Base-by-base conservation (phyloP, 2,888 invertebrate genomes). In the Dermolepida albohirtum region DNA sequence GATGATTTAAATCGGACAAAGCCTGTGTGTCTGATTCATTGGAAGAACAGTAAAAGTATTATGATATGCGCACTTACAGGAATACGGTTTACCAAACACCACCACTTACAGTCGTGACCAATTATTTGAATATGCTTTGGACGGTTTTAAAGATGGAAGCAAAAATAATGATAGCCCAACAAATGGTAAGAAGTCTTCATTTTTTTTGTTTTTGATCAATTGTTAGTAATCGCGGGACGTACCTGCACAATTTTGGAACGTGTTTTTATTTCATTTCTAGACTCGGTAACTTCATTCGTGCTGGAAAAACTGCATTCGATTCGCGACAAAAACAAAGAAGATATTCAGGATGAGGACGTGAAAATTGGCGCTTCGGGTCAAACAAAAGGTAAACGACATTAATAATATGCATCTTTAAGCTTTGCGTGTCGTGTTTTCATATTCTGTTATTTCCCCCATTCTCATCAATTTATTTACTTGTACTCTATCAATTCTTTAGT, bases 81-180 rank as follows among this genome's bases (percentile, higher is more conserved):
- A 69, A 22, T 62, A 47, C 49, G 69, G 63, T 8, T 47, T 44
- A 6, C 63, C 65, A n/a, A 50, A 49, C 7, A 55, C 66, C 11
- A 17, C 29, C n/a, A 41, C n/a, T 27, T 66, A 39, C 22, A 66
- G n/a, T 47, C 17, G 12, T 1, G 34, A 41, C 2, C 47, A 66
- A 47, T 44, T 66, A 54, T 11, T 69, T 29, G 47, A 49, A 27
- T 69, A 66, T 47, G 69, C 69, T 11, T 16, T n/a, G 10, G 49
- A 16, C 12, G 52, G 65, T 51, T 66, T 66, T 39, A 47, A 12
- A 12, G 41, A 57, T 27, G 41, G 8, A 10, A n/a, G n/a, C n/a
- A n/a, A n/a, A n/a, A 47, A 11, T 7, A 1, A 16, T 47, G 34
- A 47, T 47, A 16, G 59, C 34, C 34, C 1, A 1, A 34, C 34